A percentile compares a stretch with the other conserved stretches of the same genome.
Conservation (phyloP, 2,888 invertebrate species). For the Salticus scenicus region DNA sequence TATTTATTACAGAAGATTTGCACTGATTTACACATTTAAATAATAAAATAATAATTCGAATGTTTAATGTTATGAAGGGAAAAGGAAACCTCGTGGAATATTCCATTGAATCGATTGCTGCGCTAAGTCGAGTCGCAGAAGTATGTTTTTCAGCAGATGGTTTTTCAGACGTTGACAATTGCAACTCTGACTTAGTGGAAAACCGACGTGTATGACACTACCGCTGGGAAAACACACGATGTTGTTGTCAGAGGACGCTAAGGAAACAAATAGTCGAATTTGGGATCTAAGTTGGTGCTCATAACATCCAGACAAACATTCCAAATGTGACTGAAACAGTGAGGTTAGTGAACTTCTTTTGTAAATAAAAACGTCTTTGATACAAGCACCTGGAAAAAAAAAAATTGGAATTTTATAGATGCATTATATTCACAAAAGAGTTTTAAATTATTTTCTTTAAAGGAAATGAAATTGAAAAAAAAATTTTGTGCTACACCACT, state of each 20-base stretch:
- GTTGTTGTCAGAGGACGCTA: neutral
- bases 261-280: neutral
- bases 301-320: neutral
- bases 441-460: neutral
- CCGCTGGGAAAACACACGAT: slow-evolving; percentile 2
- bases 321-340: neutral
- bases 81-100: slow-evolving; percentile 49
- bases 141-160: slow-evolving; percentile 25
- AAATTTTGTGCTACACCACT: slow-evolving; percentile 9
- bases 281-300: neutral
- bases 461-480: neutral
- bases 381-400: slow-evolving; percentile 4
- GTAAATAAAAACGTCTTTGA: neutral
- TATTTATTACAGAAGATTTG: too few species aligned
- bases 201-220: slow-evolving; percentile 30
- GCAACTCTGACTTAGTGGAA: slow-evolving; percentile 27
- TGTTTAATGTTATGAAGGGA: slow-evolving; percentile 51
- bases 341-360: slow-evolving; percentile 12
- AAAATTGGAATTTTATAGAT: neutral
- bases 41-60: slow-evolving; percentile 7
- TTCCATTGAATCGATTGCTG: slow-evolving; percentile 53
- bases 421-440: neutral
- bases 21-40: neutral
- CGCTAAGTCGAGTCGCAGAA: slow-evolving; percentile 47
- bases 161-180: slow-evolving; percentile 57